A percentile compares a stretch with the other conserved stretches of the same genome.
Evolutionary conservation across 2,888 invertebrate species (phyloP).

Genomic region (Prosapia bicincta): DNA sequence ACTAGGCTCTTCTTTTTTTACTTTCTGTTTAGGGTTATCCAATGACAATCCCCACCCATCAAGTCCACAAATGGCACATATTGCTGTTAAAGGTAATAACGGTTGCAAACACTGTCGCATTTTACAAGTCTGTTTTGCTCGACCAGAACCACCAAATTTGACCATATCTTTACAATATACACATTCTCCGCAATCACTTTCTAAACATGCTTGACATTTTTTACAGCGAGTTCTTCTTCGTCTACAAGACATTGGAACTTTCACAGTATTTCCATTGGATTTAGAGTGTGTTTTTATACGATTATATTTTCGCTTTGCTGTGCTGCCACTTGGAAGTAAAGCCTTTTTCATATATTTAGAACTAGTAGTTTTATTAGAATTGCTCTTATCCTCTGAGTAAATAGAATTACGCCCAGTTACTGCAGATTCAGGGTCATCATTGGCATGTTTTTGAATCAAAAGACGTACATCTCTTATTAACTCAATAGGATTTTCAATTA

Average conservation of each 20-base stretch:
- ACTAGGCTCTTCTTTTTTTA: slow-evolving; percentile 60
- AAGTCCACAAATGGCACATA: slow-evolving; percentile 83
- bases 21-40: slow-evolving; percentile 43
- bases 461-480: slow-evolving; percentile 86
- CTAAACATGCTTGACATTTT: slow-evolving; percentile 90
- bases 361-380: too few species aligned
- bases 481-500: slow-evolving; percentile 84
- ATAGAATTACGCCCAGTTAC: slow-evolving; percentile 63
- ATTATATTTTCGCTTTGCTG: slow-evolving; percentile 47
- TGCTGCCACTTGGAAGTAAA: slow-evolving; percentile 44
- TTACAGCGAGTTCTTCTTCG: slow-evolving; percentile 49
- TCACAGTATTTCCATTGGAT: neutral
- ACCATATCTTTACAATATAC: slow-evolving; percentile 95
- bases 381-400: neutral
- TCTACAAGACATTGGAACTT: slow-evolving; percentile 9
- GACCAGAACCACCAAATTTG: slow-evolving; percentile 93
- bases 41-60: slow-evolving; percentile 63
- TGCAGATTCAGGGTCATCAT: slow-evolving; percentile 74
- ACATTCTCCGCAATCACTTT: slow-evolving; percentile 93
- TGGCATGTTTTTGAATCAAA: slow-evolving; percentile 81
- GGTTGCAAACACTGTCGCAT: slow-evolving; percentile 88
- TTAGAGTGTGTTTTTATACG: slow-evolving; percentile 1
- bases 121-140: slow-evolving; percentile 95
- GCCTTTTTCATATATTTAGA: neutral
- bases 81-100: slow-evolving; percentile 88